Conservation (phyloP, 2,113 vertebrate species). For the Psettodes erumei region DNA sequence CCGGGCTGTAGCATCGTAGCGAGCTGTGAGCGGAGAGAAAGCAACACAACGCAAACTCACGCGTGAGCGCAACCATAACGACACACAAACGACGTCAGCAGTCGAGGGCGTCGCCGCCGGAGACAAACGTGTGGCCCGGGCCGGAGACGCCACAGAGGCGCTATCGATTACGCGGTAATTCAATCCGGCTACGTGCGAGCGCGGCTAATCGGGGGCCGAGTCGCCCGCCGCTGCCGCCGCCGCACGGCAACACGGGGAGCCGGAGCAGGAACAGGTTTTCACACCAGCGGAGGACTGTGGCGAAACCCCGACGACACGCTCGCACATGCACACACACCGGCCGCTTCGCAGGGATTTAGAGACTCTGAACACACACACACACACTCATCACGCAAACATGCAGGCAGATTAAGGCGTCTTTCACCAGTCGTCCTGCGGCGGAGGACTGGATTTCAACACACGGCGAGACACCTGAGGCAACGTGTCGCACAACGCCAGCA, state of each 20-base stretch:
- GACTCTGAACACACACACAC: conserved; percentile 4
- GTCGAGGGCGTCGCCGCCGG: not conserved
- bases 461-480: too few species aligned
- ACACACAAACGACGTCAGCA: conserved; percentile 5
- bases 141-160: conserved; percentile 26
- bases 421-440: not conserved
- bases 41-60: too few species aligned
- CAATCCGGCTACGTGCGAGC: conserved; percentile 25
- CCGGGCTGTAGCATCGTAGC: too few species aligned
- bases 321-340: not conserved
- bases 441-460: too few species aligned
- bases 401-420: not conserved
- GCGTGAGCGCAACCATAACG: too few species aligned
- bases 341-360: conserved; percentile 14
- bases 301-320: not conserved
- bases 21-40: too few species aligned
- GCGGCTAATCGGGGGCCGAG: conserved; percentile 41
- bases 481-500: too few species aligned
- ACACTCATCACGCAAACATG: not conserved
- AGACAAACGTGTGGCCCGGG: conserved; percentile 2
- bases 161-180: conserved; percentile 59
- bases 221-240: conserved; percentile 1
- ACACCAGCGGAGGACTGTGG: conserved; percentile 13
- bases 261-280: not conserved
- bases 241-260: conserved; percentile 16